Evolutionary conservation across 92 coral and sea anemone species (phyloP).

Genomic region (Nematostella vectensis): DNA sequence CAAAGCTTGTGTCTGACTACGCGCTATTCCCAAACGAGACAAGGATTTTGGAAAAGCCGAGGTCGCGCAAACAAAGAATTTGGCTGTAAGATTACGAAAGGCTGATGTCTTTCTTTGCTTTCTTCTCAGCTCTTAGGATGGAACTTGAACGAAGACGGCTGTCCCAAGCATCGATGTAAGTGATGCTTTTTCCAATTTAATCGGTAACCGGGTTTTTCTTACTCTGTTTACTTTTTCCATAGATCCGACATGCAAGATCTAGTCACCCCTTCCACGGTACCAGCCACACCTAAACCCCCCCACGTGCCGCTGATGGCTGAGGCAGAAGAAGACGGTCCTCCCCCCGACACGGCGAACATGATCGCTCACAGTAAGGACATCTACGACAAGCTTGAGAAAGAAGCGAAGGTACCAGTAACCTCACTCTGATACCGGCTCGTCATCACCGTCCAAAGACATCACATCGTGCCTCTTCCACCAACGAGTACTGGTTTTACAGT

Average conservation of each 20-base stretch:
- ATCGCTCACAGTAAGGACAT: slow-evolving; percentile 51
- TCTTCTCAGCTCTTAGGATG: slow-evolving; percentile 40
- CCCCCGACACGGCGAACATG: slow-evolving; percentile 39
- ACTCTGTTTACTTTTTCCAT: neutral
- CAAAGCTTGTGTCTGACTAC: too few species aligned
- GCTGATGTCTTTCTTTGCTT: too few species aligned
- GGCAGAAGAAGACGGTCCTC: slow-evolving; percentile 33
- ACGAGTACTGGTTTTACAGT: too few species aligned
- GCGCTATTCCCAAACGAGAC: too few species aligned
- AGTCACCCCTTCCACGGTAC: neutral
- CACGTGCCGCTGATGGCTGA: too few species aligned
- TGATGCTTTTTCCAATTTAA: too few species aligned
- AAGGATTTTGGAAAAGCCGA: too few species aligned
- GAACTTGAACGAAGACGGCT: slow-evolving; percentile 49
- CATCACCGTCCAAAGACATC: too few species aligned
- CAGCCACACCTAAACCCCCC: neutral
- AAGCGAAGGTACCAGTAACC: slow-evolving; percentile 49
- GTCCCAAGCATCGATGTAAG: slow-evolving; percentile 32
- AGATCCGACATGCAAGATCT: slow-evolving; percentile 1
- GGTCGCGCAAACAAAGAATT: too few species aligned
- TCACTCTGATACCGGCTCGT: too few species aligned
- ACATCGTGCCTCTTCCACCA: too few species aligned
- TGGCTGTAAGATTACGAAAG: too few species aligned
- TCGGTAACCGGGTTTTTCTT: neutral
- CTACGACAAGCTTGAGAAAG: slow-evolving; percentile 60